These are phyloP conservation scores for Parapristionchus giblindavisi DNA, from an alignment of 2,888 invertebrate species.

Conservation along the genomic window DNA sequence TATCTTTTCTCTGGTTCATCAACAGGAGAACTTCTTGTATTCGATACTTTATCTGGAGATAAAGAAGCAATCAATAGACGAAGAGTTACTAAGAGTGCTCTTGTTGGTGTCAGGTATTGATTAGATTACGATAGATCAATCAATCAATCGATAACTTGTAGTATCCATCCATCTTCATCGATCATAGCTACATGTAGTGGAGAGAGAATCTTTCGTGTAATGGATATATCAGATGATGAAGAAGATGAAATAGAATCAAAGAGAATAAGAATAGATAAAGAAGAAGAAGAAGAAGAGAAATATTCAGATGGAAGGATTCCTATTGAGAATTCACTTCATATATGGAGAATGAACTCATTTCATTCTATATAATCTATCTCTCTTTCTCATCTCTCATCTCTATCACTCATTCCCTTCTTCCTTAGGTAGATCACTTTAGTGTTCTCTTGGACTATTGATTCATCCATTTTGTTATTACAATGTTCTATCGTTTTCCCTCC, in stretches of 20 bases:
- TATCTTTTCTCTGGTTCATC: constrained; percentile 34
- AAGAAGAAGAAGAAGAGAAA: neutral
- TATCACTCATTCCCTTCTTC: neutral
- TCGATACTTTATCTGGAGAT: constrained; percentile 1
- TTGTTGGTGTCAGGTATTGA: constrained; percentile 35
- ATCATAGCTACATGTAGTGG: constrained; percentile 28
- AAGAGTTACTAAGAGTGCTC: neutral
- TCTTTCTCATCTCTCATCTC: neutral
- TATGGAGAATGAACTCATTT: constrained; percentile 1
- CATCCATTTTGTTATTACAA: neutral
- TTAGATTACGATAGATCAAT: too few species aligned
- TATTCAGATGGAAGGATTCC: neutral
- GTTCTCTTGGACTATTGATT: neutral
- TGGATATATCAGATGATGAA: constrained; percentile 33
- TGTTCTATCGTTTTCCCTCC: neutral
- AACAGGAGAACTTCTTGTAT: constrained; percentile 31
- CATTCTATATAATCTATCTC: too few species aligned
- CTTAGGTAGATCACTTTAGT: neutral
- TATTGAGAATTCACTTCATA: neutral
- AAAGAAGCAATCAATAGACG: neutral
- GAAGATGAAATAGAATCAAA: neutral
- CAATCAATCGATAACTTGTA: too few species aligned
- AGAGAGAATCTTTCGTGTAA: constrained; percentile 31
- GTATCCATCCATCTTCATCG: constrained; percentile 15
- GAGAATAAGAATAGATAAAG: neutral